phyloP scores from a whole-genome alignment of 2,888 invertebrate genomes.

The Hypercompe scribonia region DNA sequence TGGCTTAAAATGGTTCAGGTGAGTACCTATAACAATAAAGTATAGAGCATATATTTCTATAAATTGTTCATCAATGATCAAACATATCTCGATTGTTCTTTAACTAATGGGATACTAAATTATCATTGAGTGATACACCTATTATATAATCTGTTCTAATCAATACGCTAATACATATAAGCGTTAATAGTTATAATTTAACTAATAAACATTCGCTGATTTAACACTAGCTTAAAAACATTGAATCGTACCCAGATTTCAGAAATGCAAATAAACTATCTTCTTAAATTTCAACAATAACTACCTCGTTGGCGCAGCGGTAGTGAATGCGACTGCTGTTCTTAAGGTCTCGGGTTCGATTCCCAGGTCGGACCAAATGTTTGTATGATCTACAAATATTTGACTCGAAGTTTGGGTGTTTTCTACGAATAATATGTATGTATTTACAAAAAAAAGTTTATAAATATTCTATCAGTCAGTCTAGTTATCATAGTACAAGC shows the following conservation, averaged over 20 bases:
- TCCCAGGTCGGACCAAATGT: no score
- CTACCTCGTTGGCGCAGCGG: no score
- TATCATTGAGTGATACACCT: background rate
- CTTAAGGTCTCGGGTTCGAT: no score
- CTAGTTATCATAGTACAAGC: no score
- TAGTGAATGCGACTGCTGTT: no score
- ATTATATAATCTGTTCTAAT: no score
- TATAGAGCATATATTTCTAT: background rate
- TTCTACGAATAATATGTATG: no score
- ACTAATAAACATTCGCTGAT: background rate
- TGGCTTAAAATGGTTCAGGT: background rate
- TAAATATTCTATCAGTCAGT: no score
- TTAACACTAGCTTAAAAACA: background rate
- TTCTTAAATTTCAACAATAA: background rate
- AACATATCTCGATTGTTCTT: background rate
- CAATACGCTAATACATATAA: background rate
- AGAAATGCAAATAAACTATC: background rate
- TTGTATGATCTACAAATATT: no score
- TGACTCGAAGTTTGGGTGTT: no score
- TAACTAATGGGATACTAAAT: background rate
- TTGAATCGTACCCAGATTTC: background rate
- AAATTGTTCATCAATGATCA: background rate
- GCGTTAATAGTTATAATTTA: no score
- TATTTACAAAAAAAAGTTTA: no score
- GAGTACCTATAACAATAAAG: background rate